Evolutionary conservation across 2,888 invertebrate species (phyloP).

Genomic region (Marronus borbonicus): DNA sequence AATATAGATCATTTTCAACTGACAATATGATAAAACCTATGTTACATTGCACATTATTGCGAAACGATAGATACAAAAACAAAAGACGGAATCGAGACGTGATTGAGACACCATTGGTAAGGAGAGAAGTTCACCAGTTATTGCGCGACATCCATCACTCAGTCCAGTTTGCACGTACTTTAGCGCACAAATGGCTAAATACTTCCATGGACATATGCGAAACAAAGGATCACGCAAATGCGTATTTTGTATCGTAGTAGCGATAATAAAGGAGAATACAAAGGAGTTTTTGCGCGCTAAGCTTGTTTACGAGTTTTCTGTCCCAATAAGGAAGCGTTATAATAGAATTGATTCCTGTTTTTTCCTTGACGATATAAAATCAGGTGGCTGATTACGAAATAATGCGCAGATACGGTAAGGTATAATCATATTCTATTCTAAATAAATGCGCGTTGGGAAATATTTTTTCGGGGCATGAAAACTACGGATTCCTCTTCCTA

Average conservation of each 20-base stretch:
- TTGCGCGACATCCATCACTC: conserved; percentile 18
- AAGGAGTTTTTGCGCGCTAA: conserved; percentile 3
- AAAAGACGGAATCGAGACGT: conserved; percentile 15
- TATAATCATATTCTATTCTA: background rate
- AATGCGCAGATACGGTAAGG: conserved; percentile 2
- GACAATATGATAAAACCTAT: conserved; percentile 29
- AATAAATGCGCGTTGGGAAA: conserved; percentile 12
- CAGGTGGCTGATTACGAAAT: conserved; percentile 32
- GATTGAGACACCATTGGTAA: conserved; percentile 9
- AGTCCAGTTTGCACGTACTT: conserved; percentile 21
- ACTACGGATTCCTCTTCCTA: background rate
- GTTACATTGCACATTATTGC: conserved; percentile 12
- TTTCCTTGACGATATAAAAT: conserved; percentile 9
- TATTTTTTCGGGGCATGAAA: conserved; percentile 3
- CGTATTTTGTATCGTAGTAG: conserved; percentile 20
- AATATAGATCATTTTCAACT: conserved; percentile 26
- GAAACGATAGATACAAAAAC: conserved; percentile 28
- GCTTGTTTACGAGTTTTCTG: conserved; percentile 20
- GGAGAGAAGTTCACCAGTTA: conserved; percentile 31
- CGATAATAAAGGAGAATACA: conserved; percentile 10
- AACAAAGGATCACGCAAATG: conserved; percentile 29
- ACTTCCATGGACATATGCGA: background rate
- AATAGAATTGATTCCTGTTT: conserved; percentile 20
- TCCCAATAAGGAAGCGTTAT: conserved; percentile 28
- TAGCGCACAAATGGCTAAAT: conserved; percentile 25